Conservation (phyloP, 2,888 invertebrate species). For the Linnaemya tessellans region DNA sequence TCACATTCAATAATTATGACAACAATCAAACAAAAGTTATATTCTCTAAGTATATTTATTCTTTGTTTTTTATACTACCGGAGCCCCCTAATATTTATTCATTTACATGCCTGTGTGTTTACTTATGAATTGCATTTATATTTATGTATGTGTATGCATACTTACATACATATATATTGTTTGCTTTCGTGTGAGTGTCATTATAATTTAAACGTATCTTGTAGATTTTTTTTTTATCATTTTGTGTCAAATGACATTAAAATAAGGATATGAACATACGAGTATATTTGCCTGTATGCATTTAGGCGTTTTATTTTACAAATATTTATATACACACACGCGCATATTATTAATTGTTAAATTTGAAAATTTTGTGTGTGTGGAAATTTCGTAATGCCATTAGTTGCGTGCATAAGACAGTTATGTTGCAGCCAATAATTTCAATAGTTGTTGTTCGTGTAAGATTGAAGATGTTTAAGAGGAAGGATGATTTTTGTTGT, state of each 20-base stretch:
- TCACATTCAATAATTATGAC: too few relatives aligned
- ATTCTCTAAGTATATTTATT: too few relatives aligned
- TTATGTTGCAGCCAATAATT: background rate
- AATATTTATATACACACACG: conserved; percentile 17
- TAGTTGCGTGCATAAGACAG: background rate
- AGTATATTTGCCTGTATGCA: background rate
- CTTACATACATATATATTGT: background rate
- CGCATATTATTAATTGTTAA: background rate
- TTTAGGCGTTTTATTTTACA: background rate
- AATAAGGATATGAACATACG: background rate
- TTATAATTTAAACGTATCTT: conserved; percentile 40
- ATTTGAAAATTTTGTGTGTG: background rate
- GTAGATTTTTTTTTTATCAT: background rate
- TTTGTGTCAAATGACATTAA: conserved; percentile 35
- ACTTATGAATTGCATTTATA: conserved; percentile 1
- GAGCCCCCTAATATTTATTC: conserved; percentile 10
- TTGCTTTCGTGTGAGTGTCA: conserved; percentile 22
- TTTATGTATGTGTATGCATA: background rate
- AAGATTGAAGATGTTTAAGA: background rate
- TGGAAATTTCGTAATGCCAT: background rate
- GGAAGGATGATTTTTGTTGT: background rate
- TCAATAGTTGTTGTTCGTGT: background rate
- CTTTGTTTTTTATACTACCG: background rate
- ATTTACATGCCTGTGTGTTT: background rate
- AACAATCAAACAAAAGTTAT: too few relatives aligned